Conservation (phyloP, 2,113 vertebrate species). For the Chaenogobius annularis region DNA sequence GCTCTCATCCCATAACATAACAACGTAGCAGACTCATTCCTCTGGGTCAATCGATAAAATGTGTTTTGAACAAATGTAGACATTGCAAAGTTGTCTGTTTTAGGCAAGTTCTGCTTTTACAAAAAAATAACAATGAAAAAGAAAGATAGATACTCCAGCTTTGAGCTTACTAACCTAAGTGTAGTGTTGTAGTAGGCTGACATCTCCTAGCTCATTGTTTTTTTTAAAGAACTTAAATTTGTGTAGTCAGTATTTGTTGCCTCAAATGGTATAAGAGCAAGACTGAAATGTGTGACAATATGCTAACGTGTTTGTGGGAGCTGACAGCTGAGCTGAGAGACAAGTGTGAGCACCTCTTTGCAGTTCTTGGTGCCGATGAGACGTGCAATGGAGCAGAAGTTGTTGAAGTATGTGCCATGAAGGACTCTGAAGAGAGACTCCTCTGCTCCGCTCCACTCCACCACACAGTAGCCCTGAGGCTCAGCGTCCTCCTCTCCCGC, state of each 20-base stretch:
- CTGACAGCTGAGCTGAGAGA: not conserved
- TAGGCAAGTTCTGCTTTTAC: too few species aligned
- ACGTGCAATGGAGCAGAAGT: constrained; percentile 96
- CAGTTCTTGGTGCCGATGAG: constrained; percentile 96
- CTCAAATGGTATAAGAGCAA: too few species aligned
- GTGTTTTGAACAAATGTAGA: not conserved
- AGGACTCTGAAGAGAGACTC: constrained; percentile 96
- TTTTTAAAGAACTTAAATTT: not conserved
- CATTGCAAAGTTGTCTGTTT: not conserved
- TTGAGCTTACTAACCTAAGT: too few species aligned
- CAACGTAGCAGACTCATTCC: too few species aligned
- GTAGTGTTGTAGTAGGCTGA: too few species aligned
- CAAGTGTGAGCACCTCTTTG: constrained; percentile 84
- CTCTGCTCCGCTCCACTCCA: constrained; percentile 92
- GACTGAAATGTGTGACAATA: not conserved
- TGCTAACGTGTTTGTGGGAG: not conserved
- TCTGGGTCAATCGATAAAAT: not conserved
- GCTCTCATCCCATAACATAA: not conserved
- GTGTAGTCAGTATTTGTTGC: too few species aligned
- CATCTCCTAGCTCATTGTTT: not conserved
- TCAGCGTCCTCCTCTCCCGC: constrained; percentile 79
- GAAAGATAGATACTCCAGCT: too few species aligned
- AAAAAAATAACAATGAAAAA: too few species aligned
- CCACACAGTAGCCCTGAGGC: constrained; percentile 71
- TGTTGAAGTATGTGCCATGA: constrained; percentile 98